These are phyloP conservation scores for Hesperia comma DNA, from an alignment of 2,888 invertebrate species.

Conservation along the genomic window DNA sequence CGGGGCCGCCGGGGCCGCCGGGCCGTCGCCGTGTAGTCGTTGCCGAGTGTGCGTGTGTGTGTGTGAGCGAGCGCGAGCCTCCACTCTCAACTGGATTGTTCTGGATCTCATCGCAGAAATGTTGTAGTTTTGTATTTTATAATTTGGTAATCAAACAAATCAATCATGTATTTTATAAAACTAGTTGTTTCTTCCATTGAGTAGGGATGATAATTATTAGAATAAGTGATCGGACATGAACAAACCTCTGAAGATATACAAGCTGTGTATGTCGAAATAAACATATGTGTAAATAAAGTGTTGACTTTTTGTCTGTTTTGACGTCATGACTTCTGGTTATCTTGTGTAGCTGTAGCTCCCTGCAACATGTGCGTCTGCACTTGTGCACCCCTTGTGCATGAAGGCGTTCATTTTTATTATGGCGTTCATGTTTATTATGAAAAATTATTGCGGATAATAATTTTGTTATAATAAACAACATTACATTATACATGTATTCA, in stretches of 20 bases:
- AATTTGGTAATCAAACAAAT: slow-evolving; percentile 70
- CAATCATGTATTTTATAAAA: slow-evolving; percentile 82
- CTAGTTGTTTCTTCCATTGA: slow-evolving; percentile 76
- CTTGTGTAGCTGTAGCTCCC: neutral
- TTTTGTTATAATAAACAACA: no score
- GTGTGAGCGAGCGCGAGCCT: slow-evolving; percentile 47
- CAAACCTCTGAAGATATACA: slow-evolving; percentile 78
- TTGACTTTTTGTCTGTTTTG: slow-evolving; percentile 68
- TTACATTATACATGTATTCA: no score
- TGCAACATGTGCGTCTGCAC: neutral
- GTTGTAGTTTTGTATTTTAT: slow-evolving; percentile 76
- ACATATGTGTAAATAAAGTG: slow-evolving; percentile 79
- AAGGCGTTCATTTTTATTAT: no score
- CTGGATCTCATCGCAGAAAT: slow-evolving; percentile 79
- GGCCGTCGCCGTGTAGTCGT: slow-evolving; percentile 3
- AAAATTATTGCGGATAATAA: no score
- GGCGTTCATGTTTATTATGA: no score
- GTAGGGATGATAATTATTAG: slow-evolving; percentile 72
- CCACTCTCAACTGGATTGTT: slow-evolving; percentile 58
- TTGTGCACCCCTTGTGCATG: no score
- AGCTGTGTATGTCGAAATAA: slow-evolving; percentile 79
- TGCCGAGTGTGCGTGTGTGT: slow-evolving; percentile 42
- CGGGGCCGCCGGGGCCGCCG: slow-evolving; percentile 42
- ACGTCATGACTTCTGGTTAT: neutral
- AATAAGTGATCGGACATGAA: slow-evolving; percentile 79